phyloP scores from a whole-genome alignment of 2,797 vertebrate species.

The Lepidocolaptes lacrymiger region DNA sequence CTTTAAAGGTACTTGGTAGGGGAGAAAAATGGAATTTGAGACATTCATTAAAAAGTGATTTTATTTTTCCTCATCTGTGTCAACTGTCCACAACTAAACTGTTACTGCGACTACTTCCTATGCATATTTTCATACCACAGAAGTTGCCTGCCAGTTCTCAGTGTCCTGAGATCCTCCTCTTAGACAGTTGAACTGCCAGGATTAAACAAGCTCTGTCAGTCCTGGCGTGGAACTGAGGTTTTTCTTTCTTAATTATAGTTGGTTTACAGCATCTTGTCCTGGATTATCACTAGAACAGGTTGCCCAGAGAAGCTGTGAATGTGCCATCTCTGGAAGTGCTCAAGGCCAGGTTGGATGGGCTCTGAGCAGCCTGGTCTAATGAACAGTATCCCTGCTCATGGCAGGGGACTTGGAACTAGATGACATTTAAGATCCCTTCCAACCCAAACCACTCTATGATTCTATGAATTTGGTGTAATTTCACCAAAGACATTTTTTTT shows the following conservation, averaged over 20 bases:
- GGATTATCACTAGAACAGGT: neutral
- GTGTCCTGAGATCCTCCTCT: constrained; percentile 1
- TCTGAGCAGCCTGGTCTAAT: neutral
- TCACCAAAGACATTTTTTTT: neutral
- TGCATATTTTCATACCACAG: neutral
- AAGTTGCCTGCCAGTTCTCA: neutral
- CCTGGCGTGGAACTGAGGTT: neutral
- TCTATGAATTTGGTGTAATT: neutral
- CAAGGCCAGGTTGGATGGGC: neutral
- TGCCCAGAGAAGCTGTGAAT: neutral
- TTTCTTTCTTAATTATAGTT: neutral
- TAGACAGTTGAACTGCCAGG: neutral
- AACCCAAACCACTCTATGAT: neutral
- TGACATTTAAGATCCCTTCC: neutral
- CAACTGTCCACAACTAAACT: neutral
- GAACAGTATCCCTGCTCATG: neutral
- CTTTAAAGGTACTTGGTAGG: neutral
- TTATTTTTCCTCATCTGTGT: neutral
- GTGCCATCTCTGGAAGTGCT: neutral
- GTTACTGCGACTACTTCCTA: neutral
- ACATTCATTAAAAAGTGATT: neutral
- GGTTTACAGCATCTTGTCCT: neutral
- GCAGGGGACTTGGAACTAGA: neutral
- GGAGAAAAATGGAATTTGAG: neutral
- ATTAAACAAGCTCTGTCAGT: neutral